Conservation (phyloP, 1,140 invertebrate genomes). For the Lycorma delicatula region DNA sequence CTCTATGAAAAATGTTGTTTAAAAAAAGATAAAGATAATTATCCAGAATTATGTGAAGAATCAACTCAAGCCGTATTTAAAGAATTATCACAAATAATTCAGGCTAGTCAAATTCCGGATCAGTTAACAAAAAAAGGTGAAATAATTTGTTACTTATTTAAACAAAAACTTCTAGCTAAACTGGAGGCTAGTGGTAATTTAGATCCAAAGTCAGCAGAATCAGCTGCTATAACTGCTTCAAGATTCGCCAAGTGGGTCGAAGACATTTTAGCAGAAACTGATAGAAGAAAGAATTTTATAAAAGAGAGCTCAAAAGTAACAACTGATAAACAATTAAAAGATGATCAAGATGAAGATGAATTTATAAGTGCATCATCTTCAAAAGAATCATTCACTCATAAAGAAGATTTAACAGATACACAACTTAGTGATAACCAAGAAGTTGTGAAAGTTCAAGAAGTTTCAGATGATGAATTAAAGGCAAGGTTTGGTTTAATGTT, state of each 20-base stretch:
- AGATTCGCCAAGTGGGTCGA: conserved; percentile 1
- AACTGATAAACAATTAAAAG: too few species aligned
- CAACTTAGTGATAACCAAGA: too few species aligned
- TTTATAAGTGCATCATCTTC: too few species aligned
- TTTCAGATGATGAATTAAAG: background rate
- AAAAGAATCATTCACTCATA: too few species aligned
- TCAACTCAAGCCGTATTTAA: too few species aligned
- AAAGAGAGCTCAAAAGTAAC: too few species aligned
- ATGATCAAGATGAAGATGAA: background rate
- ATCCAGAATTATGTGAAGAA: too few species aligned
- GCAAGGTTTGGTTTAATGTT: background rate
- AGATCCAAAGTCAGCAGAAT: background rate
- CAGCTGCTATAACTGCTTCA: background rate
- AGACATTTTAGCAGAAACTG: background rate
- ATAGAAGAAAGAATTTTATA: background rate
- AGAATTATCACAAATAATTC: too few species aligned
- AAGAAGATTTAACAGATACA: too few species aligned
- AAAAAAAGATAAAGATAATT: too few species aligned
- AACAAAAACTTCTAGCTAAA: background rate
- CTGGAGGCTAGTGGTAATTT: background rate
- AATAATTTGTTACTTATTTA: background rate
- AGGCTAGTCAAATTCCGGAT: too few species aligned
- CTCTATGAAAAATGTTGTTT: too few species aligned
- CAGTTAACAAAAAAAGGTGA: conserved; percentile 1
- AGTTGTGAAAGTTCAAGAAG: background rate